A percentile compares a stretch with the other conserved stretches of the same genome.
Evolutionary conservation across 2,797 vertebrate genomes (phyloP).

Genomic region (Aplochiton taeniatus): DNA sequence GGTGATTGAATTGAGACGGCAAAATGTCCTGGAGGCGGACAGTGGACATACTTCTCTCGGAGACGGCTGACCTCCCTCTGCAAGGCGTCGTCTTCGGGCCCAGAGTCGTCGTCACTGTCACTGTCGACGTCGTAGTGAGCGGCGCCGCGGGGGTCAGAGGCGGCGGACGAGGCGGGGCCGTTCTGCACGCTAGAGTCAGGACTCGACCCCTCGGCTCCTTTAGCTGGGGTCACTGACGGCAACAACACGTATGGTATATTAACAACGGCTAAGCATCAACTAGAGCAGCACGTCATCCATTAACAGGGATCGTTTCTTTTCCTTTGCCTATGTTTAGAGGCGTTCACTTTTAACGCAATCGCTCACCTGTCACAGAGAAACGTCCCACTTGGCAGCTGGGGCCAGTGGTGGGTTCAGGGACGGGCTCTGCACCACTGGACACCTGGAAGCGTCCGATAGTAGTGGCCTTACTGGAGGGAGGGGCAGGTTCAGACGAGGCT

Average conservation of each 20-base stretch:
- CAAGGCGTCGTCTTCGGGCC: conserved; percentile 87
- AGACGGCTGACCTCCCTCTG: conserved; percentile 86
- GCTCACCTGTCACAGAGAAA: conserved; percentile 82
- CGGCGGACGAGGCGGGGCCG: conserved; percentile 58
- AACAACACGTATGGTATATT: neutral
- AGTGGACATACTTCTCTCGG: conserved; percentile 84
- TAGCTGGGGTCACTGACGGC: conserved; percentile 69
- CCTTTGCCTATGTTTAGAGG: neutral
- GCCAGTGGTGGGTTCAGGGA: conserved; percentile 25
- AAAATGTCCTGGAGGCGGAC: neutral
- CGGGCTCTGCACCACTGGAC: conserved; percentile 65
- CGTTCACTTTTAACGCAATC: neutral
- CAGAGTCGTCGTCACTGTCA: conserved; percentile 92
- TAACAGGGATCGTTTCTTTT: too few relatives aligned
- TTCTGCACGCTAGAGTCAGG: conserved; percentile 47
- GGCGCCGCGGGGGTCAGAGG: conserved; percentile 60
- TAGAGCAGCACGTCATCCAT: too few relatives aligned
- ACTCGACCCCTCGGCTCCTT: conserved; percentile 41
- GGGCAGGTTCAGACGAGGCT: conserved; percentile 19
- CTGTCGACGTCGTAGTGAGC: conserved; percentile 81
- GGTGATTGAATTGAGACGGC: neutral
- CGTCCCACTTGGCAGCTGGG: conserved; percentile 79
- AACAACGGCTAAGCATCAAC: neutral
- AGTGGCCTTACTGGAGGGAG: conserved; percentile 58
- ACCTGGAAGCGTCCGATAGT: conserved; percentile 91